phyloP scores from a whole-genome alignment of 2,797 vertebrate genomes.

The Silurus aristotelis region DNA sequence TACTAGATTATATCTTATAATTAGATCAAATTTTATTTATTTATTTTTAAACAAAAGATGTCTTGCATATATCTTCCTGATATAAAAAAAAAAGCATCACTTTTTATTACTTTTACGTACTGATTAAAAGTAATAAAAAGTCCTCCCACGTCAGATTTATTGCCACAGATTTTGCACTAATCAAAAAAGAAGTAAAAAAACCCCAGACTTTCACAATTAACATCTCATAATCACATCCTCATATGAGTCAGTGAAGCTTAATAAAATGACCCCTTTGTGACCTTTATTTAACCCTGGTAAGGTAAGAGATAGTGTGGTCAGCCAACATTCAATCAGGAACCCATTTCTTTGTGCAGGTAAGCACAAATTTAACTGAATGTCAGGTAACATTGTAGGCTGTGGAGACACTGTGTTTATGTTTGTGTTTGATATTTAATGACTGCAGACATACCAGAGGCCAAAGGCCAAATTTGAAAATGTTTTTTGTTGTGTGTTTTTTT shows the following conservation, averaged over 20 bases:
- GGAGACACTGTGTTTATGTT: neutral
- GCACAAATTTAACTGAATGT: constrained; percentile 20
- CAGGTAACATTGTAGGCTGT: constrained; percentile 22
- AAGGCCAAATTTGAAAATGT: neutral
- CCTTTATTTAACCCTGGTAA: constrained; percentile 49
- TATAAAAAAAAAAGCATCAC: too few relatives aligned
- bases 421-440: constrained; percentile 1
- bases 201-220: constrained; percentile 52
- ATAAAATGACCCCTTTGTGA: constrained; percentile 43
- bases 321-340: constrained; percentile 56
- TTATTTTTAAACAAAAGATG: neutral
- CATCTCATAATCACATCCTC: constrained; percentile 50
- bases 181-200: constrained; percentile 50
- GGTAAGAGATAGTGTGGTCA: constrained; percentile 44
- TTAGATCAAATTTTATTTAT: neutral
- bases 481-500: neutral
- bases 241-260: constrained; percentile 48
- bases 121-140: constrained; percentile 26
- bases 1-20: neutral
- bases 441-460: neutral
- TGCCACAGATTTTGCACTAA: constrained; percentile 41
- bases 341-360: constrained; percentile 19
- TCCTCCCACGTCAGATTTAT: constrained; percentile 34
- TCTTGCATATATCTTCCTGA: neutral
- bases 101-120: constrained; percentile 25